phyloP scores from a whole-genome alignment of 2,888 invertebrate species.

The Drosophila parthenogenetica region DNA sequence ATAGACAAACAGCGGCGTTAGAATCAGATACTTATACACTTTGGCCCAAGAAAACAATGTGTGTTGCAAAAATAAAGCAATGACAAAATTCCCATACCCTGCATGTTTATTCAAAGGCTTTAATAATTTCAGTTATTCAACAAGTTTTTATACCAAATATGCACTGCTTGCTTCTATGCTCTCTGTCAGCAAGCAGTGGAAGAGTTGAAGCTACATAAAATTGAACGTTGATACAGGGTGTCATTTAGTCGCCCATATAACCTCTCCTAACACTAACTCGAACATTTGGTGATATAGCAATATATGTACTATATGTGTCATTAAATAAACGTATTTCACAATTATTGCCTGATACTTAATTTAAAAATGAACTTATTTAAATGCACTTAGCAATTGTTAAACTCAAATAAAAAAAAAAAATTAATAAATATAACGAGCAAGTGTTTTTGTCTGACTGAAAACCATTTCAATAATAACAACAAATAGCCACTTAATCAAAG shows the following conservation, averaged over 20 bases:
- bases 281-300: slow-evolving; percentile 18
- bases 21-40: slow-evolving; percentile 10
- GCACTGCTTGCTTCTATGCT: not conserved
- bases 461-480: slow-evolving; percentile 43
- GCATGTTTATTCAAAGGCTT: not conserved
- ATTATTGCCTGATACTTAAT: slow-evolving; percentile 1
- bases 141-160: no score
- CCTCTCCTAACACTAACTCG: not conserved
- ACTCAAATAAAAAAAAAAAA: not conserved
- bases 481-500: slow-evolving; percentile 33
- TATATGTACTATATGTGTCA: slow-evolving; percentile 50
- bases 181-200: not conserved
- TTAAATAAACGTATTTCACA: slow-evolving; percentile 26
- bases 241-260: not conserved
- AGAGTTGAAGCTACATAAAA: no score
- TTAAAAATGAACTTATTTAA: slow-evolving; percentile 20
- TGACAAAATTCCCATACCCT: not conserved
- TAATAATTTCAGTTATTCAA: no score
- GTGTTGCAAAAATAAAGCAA: not conserved
- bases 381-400: slow-evolving; percentile 27
- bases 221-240: not conserved
- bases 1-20: slow-evolving; percentile 48
- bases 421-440: slow-evolving; percentile 6
- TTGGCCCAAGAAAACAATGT: not conserved
- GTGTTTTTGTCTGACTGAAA: slow-evolving; percentile 35